Conservation (phyloP, 2,888 invertebrate species). For the Lasioglossum pauxillum region DNA sequence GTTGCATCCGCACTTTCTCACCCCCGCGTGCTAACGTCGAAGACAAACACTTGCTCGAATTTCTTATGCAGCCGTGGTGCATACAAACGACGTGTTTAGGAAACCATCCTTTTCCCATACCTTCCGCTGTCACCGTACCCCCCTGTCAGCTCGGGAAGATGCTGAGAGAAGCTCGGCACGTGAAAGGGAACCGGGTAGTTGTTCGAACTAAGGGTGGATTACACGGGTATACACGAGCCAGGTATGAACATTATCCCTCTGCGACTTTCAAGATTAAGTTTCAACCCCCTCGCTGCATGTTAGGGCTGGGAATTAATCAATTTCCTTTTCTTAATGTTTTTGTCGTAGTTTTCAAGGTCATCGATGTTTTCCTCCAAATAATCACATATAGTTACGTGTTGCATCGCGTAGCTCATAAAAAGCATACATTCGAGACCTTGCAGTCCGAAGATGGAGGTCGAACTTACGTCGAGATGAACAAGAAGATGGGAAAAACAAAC, state of each 20-base stretch:
- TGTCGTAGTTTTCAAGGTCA: too few species aligned
- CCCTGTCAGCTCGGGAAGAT: conserved; percentile 7
- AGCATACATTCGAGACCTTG: too few species aligned
- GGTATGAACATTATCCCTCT: neutral
- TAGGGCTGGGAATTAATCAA: neutral
- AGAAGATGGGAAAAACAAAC: too few species aligned
- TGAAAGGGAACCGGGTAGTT: conserved; percentile 3
- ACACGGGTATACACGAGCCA: neutral
- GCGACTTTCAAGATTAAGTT: neutral
- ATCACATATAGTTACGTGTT: too few species aligned
- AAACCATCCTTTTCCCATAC: conserved; percentile 34
- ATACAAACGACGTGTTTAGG: conserved; percentile 80
- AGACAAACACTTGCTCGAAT: conserved; percentile 79
- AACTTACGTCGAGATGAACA: too few species aligned
- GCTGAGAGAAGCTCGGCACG: conserved; percentile 2
- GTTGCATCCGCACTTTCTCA: conserved; percentile 2
- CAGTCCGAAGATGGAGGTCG: too few species aligned
- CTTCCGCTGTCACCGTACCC: conserved; percentile 3
- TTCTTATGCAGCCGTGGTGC: conserved; percentile 76
- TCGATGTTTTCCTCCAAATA: too few species aligned
- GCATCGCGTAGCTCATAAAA: too few species aligned
- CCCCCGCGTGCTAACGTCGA: conserved; percentile 64
- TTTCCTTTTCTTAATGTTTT: neutral
- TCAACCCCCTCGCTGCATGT: neutral
- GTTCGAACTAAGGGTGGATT: conserved; percentile 4